Evolutionary conservation across 1,140 invertebrate species (phyloP).

Genomic region (Alviniconcha marisindica): DNA sequence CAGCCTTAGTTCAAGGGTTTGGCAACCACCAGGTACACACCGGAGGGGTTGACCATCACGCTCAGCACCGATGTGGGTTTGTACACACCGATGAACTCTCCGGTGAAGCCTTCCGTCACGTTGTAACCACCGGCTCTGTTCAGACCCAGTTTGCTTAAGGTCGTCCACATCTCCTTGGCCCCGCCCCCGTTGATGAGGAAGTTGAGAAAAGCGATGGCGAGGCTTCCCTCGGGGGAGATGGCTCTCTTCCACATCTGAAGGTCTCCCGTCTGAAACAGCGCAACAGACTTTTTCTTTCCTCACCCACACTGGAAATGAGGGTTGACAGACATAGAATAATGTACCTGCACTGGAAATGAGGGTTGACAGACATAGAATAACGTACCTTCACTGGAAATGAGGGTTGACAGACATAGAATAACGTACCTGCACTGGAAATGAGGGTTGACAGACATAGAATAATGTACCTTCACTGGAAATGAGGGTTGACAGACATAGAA

Average conservation of each 20-base stretch:
- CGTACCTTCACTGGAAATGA: too few species aligned
- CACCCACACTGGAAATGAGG: too few species aligned
- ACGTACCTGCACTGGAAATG: too few species aligned
- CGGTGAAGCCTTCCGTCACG: slow-evolving; percentile 81
- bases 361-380: too few species aligned
- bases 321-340: too few species aligned
- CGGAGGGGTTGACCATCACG: slow-evolving; percentile 91
- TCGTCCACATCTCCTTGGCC: slow-evolving; percentile 12
- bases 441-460: too few species aligned
- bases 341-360: too few species aligned
- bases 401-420: too few species aligned
- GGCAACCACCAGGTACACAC: slow-evolving; percentile 44
- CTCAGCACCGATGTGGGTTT: slow-evolving; percentile 91
- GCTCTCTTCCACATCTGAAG: slow-evolving; percentile 62
- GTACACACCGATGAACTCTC: slow-evolving; percentile 80
- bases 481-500: too few species aligned
- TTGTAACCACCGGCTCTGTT: slow-evolving; percentile 86
- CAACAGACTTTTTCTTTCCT: too few species aligned
- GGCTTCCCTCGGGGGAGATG: slow-evolving; percentile 54
- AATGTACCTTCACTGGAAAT: too few species aligned
- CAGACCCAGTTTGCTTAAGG: slow-evolving; percentile 85
- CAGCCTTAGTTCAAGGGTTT: too few species aligned
- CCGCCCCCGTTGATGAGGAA: slow-evolving; percentile 40
- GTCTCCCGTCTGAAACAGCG: slow-evolving; percentile 18
- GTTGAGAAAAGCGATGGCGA: slow-evolving; percentile 60